Base-by-base conservation (phyloP, 1,140 invertebrate genomes). In the Drosophila sechellia region DNA sequence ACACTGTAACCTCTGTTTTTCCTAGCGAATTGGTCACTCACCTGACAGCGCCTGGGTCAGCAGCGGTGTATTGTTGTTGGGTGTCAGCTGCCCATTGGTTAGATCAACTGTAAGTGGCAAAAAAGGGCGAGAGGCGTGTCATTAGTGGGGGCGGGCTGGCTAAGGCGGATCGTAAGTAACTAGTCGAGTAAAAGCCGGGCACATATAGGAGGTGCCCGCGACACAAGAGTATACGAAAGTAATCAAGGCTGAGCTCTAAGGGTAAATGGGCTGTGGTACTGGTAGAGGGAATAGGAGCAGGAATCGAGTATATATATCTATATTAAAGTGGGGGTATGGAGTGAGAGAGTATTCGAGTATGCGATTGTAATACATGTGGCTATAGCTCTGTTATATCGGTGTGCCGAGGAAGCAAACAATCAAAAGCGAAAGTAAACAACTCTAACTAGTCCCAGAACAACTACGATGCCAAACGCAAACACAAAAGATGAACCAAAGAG, bases 11-110 rank as follows among this genome's bases (percentile, higher is more conserved):
- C 27, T 31, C 27, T 8, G 27, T 31, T 31, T 31, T 8, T 31
- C 27, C 6, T 6, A 31, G 6, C 27, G 27, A 31, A 8, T 31
- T 1, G 64, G 46, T 43, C 93, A 93, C 90, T 94, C 96, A 98
- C 97, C 97, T 97, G 97, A 98, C 93, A 98, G 95, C 87, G 97
- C 97, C 94, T 98, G 97, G 93, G 97, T 97, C 93, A 98, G 95
- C 93, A 98, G 95, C 92, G 97, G 97, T 92, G 96, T 97, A 94
- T 97, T 97, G 95, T 97, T 97, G 95, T 97, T 97, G 91, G 96
- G 96, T 92, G 97, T 98, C 92, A 97, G 95, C 94, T 97, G 97
- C 93, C 97, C 97, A 94, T 97, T 98, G 94, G 96, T 96, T 93
- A 98, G 95, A 94, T 98, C 97, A 95, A 98, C 96, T 98, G 96